Evolutionary conservation across 2,113 vertebrate genomes (phyloP).

Genomic region (Lophochroa leadbeateri): DNA sequence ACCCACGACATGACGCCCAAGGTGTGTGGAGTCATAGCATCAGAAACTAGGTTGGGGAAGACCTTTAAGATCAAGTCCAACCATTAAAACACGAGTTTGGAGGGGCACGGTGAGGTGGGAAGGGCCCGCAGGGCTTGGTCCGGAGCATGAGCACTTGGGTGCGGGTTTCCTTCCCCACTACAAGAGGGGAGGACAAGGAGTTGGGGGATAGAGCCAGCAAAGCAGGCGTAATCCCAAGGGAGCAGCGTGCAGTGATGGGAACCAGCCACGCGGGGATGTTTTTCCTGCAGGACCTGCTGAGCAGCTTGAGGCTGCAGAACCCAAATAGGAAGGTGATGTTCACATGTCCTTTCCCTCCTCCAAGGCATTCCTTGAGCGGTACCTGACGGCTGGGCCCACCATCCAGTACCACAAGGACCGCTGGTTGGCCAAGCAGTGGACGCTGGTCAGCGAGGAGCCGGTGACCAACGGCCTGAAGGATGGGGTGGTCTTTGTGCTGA

Average conservation of each 20-base stretch:
- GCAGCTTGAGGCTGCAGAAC: neutral
- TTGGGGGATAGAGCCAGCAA: neutral
- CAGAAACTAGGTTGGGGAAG: neutral
- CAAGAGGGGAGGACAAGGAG: neutral
- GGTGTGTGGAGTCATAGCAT: slow-evolving; percentile 44
- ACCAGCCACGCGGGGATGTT: fast-evolving
- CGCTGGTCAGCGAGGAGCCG: slow-evolving; percentile 91
- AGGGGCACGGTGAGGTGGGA: neutral
- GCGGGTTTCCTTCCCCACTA: neutral
- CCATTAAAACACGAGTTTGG: neutral
- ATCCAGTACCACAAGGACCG: slow-evolving; percentile 93
- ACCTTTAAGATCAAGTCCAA: neutral
- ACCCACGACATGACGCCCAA: slow-evolving; percentile 97
- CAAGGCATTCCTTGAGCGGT: slow-evolving; percentile 95
- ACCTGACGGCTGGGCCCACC: slow-evolving; percentile 88
- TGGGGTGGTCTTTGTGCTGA: slow-evolving; percentile 88
- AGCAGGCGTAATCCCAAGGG: neutral
- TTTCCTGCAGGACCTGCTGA: neutral
- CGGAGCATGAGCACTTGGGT: neutral
- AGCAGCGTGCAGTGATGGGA: neutral
- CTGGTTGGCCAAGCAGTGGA: slow-evolving; percentile 94
- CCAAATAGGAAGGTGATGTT: fast-evolving
- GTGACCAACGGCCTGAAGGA: slow-evolving; percentile 91
- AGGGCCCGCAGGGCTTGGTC: fast-evolving
- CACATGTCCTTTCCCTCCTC: neutral